phyloP scores from a whole-genome alignment of 2,797 vertebrate genomes.

The Paramormyrops hopkinsi region DNA sequence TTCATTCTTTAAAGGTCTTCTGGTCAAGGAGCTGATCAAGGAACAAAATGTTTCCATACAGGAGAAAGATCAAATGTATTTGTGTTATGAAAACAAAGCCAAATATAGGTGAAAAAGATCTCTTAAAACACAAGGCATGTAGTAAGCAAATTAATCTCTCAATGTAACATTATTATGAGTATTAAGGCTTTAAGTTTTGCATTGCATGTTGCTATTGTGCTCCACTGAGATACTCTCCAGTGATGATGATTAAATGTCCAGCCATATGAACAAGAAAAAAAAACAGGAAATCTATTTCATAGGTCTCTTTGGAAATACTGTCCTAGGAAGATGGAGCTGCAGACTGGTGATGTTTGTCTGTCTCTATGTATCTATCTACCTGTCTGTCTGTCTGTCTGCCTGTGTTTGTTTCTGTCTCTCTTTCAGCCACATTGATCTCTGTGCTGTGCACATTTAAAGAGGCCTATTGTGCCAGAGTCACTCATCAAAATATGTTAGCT shows the following conservation, averaged over 20 bases:
- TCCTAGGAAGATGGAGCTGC: neutral
- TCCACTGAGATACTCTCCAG: neutral
- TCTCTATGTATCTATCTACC: neutral
- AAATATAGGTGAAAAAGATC: neutral
- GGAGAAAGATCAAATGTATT: neutral
- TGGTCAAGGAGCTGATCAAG: neutral
- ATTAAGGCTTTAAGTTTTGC: neutral
- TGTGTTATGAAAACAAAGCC: neutral
- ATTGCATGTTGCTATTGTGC: neutral
- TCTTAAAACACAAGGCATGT: neutral
- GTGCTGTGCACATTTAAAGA: neutral
- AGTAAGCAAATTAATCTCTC: neutral
- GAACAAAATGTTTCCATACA: neutral
- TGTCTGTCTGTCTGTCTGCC: neutral
- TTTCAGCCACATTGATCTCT: neutral
- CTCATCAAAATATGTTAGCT: neutral
- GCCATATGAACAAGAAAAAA: neutral
- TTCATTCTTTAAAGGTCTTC: conserved; percentile 1
- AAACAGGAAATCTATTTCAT: neutral
- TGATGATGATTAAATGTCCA: neutral
- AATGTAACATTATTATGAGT: neutral
- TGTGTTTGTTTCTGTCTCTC: neutral
- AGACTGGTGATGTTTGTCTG: neutral
- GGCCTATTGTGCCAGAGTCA: neutral
- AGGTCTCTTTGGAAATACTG: neutral